Evolutionary conservation across 2,113 vertebrate species (phyloP).

Genomic region (Riparia riparia): DNA sequence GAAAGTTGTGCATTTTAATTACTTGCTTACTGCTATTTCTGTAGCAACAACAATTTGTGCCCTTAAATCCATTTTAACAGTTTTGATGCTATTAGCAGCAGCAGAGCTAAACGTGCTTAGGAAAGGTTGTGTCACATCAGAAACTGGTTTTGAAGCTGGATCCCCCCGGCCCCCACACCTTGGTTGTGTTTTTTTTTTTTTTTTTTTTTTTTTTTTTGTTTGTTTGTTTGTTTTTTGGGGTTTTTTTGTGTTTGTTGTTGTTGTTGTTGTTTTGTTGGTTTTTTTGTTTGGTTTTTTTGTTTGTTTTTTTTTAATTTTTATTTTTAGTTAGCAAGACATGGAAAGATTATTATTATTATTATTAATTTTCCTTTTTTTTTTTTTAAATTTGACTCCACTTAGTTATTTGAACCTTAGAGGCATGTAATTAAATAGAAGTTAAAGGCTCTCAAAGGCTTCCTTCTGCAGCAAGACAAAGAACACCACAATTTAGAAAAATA

Average conservation of each 20-base stretch:
- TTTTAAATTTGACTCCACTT: neutral
- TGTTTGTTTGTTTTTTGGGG: too few species aligned
- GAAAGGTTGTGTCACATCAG: neutral
- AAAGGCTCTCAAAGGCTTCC: slow-evolving; percentile 7
- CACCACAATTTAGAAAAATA: neutral
- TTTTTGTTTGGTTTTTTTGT: too few species aligned
- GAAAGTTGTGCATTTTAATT: neutral
- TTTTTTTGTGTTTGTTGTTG: too few species aligned
- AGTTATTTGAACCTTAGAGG: neutral
- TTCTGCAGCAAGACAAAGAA: neutral
- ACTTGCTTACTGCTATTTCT: neutral
- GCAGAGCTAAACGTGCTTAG: neutral
- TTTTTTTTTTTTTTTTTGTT: too few species aligned
- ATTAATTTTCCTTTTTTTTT: neutral
- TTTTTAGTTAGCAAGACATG: neutral
- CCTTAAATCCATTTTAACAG: neutral
- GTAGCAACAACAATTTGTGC: neutral
- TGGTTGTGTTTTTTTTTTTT: too few species aligned
- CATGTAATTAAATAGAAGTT: neutral
- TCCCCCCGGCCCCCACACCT: neutral
- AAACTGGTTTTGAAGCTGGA: neutral
- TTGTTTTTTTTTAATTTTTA: neutral
- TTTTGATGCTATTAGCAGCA: neutral
- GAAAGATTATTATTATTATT: neutral
- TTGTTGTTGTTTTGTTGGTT: too few species aligned